Percentiles rank a stretch among this genome's conserved stretches.
These are phyloP conservation scores for Ennomos quercinarius DNA, from an alignment of 2,888 invertebrate genomes.

Conservation along the genomic window DNA sequence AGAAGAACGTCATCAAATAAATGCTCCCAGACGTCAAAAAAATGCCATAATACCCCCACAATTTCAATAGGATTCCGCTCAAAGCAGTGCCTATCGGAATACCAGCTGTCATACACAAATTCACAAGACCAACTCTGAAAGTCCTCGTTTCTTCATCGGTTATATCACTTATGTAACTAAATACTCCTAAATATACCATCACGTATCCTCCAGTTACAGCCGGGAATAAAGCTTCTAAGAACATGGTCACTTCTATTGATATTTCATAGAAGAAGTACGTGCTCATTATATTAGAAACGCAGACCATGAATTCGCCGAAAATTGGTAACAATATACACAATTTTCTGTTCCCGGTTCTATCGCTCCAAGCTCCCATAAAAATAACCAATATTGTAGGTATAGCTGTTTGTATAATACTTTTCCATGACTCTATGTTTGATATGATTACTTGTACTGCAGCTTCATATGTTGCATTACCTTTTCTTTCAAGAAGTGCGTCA, in stretches of 20 bases:
- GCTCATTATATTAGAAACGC: conserved; percentile 78
- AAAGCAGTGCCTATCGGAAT: conserved; percentile 84
- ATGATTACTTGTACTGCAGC: conserved; percentile 85
- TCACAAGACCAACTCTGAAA: conserved; percentile 85
- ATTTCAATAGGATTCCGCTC: conserved; percentile 79
- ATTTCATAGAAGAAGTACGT: conserved; percentile 82
- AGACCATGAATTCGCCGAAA: conserved; percentile 79
- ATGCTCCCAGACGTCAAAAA: conserved; percentile 65
- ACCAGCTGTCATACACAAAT: conserved; percentile 85
- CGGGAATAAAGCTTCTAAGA: conserved; percentile 82
- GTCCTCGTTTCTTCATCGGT: conserved; percentile 84
- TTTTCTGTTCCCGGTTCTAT: conserved; percentile 84
- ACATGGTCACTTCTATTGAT: conserved; percentile 81
- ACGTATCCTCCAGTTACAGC: conserved; percentile 84
- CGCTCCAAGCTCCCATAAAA: conserved; percentile 87
- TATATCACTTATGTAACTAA: conserved; percentile 87
- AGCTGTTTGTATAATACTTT: conserved; percentile 83
- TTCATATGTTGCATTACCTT: conserved; percentile 85
- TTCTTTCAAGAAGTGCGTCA: conserved; percentile 63
- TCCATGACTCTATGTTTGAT: conserved; percentile 83
- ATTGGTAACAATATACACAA: conserved; percentile 84
- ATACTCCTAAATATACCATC: conserved; percentile 83
- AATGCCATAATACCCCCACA: conserved; percentile 75
- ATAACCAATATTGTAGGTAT: conserved; percentile 83
- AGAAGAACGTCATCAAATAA: conserved; percentile 72